A percentile compares a stretch with the other conserved stretches of the same genome.
phyloP scores from a whole-genome alignment of 1,140 invertebrate species.

The Eufriesea mexicana region DNA sequence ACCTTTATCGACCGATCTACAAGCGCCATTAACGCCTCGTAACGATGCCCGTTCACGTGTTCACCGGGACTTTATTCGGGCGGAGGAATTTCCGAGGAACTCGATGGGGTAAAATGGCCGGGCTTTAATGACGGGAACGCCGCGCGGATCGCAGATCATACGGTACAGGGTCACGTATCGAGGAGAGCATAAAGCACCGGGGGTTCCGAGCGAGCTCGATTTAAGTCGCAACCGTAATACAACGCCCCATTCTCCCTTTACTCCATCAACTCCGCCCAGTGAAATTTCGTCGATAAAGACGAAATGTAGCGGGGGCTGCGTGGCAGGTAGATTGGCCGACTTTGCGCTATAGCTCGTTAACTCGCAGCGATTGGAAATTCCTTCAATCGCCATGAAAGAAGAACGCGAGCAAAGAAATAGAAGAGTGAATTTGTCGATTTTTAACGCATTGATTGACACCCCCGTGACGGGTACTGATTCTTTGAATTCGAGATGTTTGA shows the following conservation, averaged over 20 bases:
- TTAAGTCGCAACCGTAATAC: constrained; percentile 45
- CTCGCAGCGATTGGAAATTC: constrained; percentile 31
- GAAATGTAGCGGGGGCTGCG: background rate
- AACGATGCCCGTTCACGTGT: background rate
- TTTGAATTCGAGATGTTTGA: no score
- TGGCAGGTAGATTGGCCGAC: constrained; percentile 15
- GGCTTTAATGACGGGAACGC: background rate
- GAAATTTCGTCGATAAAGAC: constrained; percentile 44
- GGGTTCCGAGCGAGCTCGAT: constrained; percentile 20
- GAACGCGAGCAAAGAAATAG: background rate
- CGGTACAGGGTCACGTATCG: constrained; percentile 13
- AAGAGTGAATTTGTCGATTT: no score
- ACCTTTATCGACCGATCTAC: constrained; percentile 15
- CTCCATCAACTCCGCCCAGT: constrained; percentile 6
- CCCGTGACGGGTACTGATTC: no score
- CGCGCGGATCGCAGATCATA: background rate
- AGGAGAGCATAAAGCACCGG: constrained; percentile 17
- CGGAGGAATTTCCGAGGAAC: background rate
- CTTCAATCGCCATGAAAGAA: background rate
- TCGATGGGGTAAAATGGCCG: background rate
- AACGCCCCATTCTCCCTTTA: background rate
- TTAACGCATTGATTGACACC: no score
- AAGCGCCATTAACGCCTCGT: constrained; percentile 6
- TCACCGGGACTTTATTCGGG: background rate
- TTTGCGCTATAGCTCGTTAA: constrained; percentile 52